These are phyloP conservation scores for Danio choprae DNA, from an alignment of 2,797 vertebrate genomes.

Conservation along the genomic window DNA sequence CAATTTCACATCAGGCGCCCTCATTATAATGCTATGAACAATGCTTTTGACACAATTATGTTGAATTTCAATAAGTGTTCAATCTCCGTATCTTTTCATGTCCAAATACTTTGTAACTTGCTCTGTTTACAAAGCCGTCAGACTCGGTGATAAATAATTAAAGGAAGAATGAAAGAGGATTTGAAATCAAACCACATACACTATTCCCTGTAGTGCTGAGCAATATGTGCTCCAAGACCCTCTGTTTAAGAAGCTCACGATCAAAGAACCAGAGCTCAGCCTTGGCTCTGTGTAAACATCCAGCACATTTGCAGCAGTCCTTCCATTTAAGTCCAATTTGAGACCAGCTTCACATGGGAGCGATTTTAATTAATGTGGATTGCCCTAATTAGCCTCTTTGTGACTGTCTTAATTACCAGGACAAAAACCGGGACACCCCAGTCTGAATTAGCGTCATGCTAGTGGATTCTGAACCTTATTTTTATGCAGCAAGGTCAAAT, in stretches of 20 bases:
- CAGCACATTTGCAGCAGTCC: slow-evolving; percentile 61
- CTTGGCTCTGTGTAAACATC: slow-evolving; percentile 37
- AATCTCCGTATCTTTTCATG: slow-evolving; percentile 9
- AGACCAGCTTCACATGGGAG: slow-evolving; percentile 76
- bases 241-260: slow-evolving; percentile 14
- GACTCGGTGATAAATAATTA: slow-evolving; percentile 18
- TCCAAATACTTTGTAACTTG: slow-evolving; percentile 9
- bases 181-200: slow-evolving; percentile 18
- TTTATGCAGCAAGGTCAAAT: slow-evolving; percentile 79
- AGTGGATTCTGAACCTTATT: slow-evolving; percentile 76
- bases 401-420: slow-evolving; percentile 75
- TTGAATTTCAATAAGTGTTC: neutral
- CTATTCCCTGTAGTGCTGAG: neutral
- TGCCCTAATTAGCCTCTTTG: slow-evolving; percentile 81
- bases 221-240: slow-evolving; percentile 17
- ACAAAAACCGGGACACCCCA: slow-evolving; percentile 76
- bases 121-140: slow-evolving; percentile 24
- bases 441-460: slow-evolving; percentile 67
- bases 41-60: neutral
- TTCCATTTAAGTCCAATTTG: slow-evolving; percentile 72
- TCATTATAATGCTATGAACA: slow-evolving; percentile 13
- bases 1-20: neutral
- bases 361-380: slow-evolving; percentile 79
- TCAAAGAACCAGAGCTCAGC: slow-evolving; percentile 11
- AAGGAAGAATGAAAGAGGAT: slow-evolving; percentile 19